Conservation (phyloP, 2,888 invertebrate genomes). For the Girardia tigrina region DNA sequence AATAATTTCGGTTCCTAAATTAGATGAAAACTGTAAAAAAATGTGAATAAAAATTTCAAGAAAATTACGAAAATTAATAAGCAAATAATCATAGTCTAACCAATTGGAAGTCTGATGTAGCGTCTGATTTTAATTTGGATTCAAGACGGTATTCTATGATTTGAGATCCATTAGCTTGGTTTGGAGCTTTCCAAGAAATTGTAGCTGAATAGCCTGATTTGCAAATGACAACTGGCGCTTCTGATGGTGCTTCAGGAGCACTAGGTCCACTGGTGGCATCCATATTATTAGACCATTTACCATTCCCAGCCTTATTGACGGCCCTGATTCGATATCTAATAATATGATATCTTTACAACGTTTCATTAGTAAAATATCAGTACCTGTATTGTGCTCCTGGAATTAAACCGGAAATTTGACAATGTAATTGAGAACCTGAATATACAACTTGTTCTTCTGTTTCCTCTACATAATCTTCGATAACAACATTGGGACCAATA, state of each 20-base stretch:
- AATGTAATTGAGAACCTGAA: slow-evolving; percentile 63
- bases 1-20: no score
- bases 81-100: no score
- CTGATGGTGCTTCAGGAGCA: slow-evolving; percentile 62
- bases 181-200: slow-evolving; percentile 66
- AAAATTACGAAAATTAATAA: no score
- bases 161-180: slow-evolving; percentile 64
- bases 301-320: slow-evolving; percentile 50
- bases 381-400: slow-evolving; percentile 28
- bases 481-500: background rate
- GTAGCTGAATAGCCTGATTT: slow-evolving; percentile 60
- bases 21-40: no score
- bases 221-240: slow-evolving; percentile 55
- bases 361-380: background rate
- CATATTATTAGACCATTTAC: slow-evolving; percentile 64
- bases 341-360: background rate
- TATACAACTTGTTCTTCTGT: slow-evolving; percentile 55
- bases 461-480: background rate
- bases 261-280: slow-evolving; percentile 66
- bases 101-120: slow-evolving; percentile 24
- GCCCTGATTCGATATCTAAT: slow-evolving; percentile 34
- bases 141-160: slow-evolving; percentile 55
- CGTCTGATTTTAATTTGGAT: slow-evolving; percentile 39
- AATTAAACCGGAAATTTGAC: slow-evolving; percentile 58
- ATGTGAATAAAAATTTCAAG: no score